Conservation (phyloP, 2,888 invertebrate species). For the Branchipolynoe longqiensis region DNA sequence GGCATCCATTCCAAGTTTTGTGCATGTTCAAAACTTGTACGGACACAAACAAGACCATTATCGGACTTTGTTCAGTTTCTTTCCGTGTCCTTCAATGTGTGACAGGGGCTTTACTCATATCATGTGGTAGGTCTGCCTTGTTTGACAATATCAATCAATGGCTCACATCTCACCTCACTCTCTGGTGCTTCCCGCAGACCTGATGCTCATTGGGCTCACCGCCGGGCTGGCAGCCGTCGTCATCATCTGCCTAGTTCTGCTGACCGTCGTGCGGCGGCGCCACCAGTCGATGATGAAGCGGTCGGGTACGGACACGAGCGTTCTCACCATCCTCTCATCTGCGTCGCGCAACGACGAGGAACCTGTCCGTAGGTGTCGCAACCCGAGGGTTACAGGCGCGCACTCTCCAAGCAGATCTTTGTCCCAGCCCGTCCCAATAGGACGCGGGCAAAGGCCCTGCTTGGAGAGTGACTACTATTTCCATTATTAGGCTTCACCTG, state of each 20-base stretch:
- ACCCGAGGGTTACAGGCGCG: background rate
- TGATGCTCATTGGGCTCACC: conserved; percentile 11
- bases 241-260: conserved; percentile 36
- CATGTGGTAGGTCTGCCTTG: too few species aligned
- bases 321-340: conserved; percentile 45
- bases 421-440: too few species aligned
- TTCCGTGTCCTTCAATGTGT: too few species aligned
- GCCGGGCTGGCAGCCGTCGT: conserved; percentile 36
- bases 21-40: too few species aligned
- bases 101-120: too few species aligned
- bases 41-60: too few species aligned
- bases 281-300: conserved; percentile 45
- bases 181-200: conserved; percentile 27
- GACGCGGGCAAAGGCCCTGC: background rate
- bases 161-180: too few species aligned
- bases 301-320: conserved; percentile 56
- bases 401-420: conserved; percentile 25
- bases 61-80: too few species aligned
- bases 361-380: conserved; percentile 44
- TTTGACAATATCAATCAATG: too few species aligned
- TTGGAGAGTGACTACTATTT: conserved; percentile 16
- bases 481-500: too few species aligned
- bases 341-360: conserved; percentile 43
- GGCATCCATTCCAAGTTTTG: too few species aligned
- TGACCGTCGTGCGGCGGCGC: conserved; percentile 24